Evolutionary conservation across 2,888 invertebrate genomes (phyloP).

Genomic region (Ecliptopera silaceata): DNA sequence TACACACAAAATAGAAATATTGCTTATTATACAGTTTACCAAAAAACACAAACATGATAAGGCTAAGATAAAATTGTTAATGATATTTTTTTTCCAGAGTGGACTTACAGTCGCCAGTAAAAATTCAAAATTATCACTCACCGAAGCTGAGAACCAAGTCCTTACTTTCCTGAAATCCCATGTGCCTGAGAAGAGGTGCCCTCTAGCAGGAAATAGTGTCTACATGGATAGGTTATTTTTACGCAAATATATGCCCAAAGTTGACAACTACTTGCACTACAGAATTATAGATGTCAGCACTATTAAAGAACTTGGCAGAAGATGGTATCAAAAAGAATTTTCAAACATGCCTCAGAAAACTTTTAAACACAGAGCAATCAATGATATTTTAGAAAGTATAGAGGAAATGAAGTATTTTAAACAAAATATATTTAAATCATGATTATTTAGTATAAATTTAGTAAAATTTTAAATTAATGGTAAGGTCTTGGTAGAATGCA

Average conservation of each 20-base stretch:
- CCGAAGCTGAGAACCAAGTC: constrained; percentile 87
- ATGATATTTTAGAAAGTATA: constrained; percentile 94
- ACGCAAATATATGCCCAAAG: constrained; percentile 90
- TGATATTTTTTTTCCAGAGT: constrained; percentile 80
- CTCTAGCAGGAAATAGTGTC: constrained; percentile 94
- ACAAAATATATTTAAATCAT: constrained; percentile 82
- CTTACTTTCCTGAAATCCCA: constrained; percentile 87
- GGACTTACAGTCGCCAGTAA: constrained; percentile 90
- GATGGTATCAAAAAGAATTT: constrained; percentile 89
- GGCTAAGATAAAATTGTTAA: too few species aligned
- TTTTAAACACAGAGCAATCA: constrained; percentile 88
- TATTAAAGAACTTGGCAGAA: constrained; percentile 91
- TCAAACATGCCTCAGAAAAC: constrained; percentile 84
- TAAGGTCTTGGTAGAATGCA: too few species aligned
- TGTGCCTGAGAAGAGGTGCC: constrained; percentile 83
- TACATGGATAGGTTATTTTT: constrained; percentile 94
- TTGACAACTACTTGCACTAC: constrained; percentile 93
- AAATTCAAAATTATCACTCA: constrained; percentile 85
- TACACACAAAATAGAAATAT: too few species aligned
- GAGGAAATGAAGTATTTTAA: constrained; percentile 92
- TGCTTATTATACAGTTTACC: too few species aligned
- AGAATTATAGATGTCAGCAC: constrained; percentile 96
- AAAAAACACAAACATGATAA: background rate
- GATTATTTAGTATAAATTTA: background rate
- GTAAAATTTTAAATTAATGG: too few species aligned